phyloP scores from a whole-genome alignment of 2,888 invertebrate species.

The Trissolcus brochymenae region DNA sequence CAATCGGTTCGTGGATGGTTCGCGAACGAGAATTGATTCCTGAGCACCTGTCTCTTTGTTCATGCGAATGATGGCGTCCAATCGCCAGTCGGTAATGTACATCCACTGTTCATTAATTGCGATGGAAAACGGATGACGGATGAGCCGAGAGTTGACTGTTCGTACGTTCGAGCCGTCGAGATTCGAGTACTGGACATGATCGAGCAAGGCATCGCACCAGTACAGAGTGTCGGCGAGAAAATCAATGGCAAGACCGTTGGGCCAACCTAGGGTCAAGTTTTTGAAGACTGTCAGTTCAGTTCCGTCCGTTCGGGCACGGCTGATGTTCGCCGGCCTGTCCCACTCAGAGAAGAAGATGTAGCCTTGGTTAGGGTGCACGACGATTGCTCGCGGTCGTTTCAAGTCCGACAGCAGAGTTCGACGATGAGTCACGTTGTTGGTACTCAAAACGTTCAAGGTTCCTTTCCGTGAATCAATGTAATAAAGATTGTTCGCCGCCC shows the following conservation, averaged over 20 bases:
- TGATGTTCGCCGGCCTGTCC: slow-evolving; percentile 97
- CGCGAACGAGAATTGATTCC: slow-evolving; percentile 90
- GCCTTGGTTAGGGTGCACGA: slow-evolving; percentile 96
- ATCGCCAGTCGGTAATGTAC: slow-evolving; percentile 98
- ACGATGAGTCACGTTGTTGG: slow-evolving; percentile 89
- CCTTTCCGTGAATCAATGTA: slow-evolving; percentile 97
- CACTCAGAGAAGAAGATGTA: slow-evolving; percentile 97
- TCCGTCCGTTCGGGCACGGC: slow-evolving; percentile 93
- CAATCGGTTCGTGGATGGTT: slow-evolving; percentile 92
- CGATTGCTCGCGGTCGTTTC: slow-evolving; percentile 96
- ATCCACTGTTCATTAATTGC: slow-evolving; percentile 93
- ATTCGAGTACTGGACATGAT: slow-evolving; percentile 96
- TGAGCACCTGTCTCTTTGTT: slow-evolving; percentile 92
- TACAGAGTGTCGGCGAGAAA: slow-evolving; percentile 91
- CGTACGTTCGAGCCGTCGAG: slow-evolving; percentile 93
- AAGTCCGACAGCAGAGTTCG: slow-evolving; percentile 90
- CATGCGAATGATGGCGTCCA: slow-evolving; percentile 94
- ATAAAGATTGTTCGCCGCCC: slow-evolving; percentile 96
- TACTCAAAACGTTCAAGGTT: slow-evolving; percentile 93
- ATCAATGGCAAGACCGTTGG: slow-evolving; percentile 96
- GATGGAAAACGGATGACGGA: slow-evolving; percentile 93
- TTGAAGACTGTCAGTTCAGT: slow-evolving; percentile 90
- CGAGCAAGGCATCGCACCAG: slow-evolving; percentile 97
- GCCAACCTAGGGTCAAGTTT: slow-evolving; percentile 96
- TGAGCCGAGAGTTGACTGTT: slow-evolving; percentile 90